Base-by-base conservation (phyloP, 37 sponge, comb jelly and placozoan genomes). In the Trichoplax adhaerens region DNA sequence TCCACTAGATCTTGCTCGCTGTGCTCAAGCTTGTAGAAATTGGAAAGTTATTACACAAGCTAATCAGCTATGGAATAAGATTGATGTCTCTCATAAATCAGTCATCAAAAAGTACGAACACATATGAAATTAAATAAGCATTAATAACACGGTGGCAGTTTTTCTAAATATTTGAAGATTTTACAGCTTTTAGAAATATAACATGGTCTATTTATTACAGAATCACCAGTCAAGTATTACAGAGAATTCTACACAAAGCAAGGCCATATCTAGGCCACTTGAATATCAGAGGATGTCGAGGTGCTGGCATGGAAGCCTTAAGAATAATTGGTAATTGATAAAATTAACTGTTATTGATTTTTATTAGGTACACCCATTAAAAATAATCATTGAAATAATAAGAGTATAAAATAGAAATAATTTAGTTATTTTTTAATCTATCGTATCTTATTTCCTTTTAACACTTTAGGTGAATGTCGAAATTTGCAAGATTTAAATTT, bases 401-500 rank as follows among this genome's bases (percentile, higher is more conserved):
- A 29, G 29, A 29, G 29, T 29, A 29, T 29, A 29, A 29, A 29
- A 29, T 29, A 29, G 29, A 29, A 29, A 29, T 29, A 29, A 29
- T 29, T 29, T 29, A 29, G 29, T 29, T 29, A 29, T 29, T 29
- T 29, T 29, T 29, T 29, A 29, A 29, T 29, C 29, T 29, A 29
- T 29, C 29, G 29, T 29, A 29, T 29, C 29, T 29, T 29, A 29
- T 29, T 29, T 29, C 29, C 29, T 29, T 29, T 29, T 29, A 29
- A 29, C 29, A 12, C 12, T 12, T 12, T 70, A 87, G 83, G 91
- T 5, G 75, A 83, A 52, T 95, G 97, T 67, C 82, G 82, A 69
- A 95, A 95, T 71, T 71, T 95, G 54, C 97, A 95, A 64, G 97
- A 95, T 55, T 81, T 95, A 52, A 96, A 91, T 58, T 66, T 96